Evolutionary conservation across 2,113 vertebrate genomes (phyloP).

Genomic region (Pterocles gutturalis): DNA sequence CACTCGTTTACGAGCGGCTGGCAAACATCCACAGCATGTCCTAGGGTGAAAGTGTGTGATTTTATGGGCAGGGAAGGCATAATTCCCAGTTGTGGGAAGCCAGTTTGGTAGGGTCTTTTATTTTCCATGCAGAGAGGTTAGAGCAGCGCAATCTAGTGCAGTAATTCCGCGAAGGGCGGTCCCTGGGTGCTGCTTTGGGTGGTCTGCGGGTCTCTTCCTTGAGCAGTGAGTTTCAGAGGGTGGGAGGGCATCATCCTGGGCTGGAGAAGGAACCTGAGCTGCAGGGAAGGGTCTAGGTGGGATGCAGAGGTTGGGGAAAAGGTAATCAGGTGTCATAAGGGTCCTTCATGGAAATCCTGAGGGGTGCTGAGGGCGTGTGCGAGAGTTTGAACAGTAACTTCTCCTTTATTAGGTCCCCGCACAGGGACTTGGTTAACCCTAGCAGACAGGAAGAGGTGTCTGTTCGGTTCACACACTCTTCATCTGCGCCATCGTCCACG

Average conservation of each 20-base stretch:
- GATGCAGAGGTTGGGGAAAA: background rate
- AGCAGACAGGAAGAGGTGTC: background rate
- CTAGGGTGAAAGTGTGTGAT: background rate
- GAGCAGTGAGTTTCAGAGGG: background rate
- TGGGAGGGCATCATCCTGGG: background rate
- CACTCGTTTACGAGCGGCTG: background rate
- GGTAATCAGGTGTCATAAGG: fast-evolving
- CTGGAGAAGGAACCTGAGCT: background rate
- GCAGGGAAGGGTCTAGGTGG: background rate
- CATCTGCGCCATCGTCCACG: background rate
- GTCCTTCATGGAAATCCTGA: background rate
- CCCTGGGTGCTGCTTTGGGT: background rate
- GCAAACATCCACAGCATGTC: background rate
- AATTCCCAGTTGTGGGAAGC: background rate
- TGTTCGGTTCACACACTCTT: background rate
- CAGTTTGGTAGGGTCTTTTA: background rate
- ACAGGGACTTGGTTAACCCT: background rate
- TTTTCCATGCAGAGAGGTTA: background rate
- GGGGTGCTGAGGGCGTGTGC: background rate
- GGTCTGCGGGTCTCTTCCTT: background rate
- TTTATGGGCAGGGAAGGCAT: background rate
- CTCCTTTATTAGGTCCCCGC: fast-evolving
- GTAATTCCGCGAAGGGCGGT: background rate
- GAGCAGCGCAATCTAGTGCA: fast-evolving
- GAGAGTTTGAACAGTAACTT: background rate